Evolutionary conservation across 1,140 invertebrate genomes (phyloP).

Genomic region (Dinothrombium tinctorium): DNA sequence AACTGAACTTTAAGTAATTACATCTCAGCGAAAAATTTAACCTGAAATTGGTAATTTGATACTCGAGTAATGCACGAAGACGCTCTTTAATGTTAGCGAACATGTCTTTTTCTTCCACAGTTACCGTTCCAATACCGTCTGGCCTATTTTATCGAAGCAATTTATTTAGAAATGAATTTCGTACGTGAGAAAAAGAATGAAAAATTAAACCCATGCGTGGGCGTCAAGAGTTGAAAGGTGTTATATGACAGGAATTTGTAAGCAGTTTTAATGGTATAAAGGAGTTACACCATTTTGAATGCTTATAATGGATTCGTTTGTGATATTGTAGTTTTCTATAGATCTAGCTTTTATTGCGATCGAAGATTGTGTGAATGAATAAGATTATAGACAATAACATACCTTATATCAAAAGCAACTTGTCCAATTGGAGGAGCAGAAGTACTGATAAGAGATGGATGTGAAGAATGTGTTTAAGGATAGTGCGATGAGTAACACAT

Average conservation of each 20-base stretch:
- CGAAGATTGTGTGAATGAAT: too few relatives aligned
- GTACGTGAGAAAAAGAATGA: too few relatives aligned
- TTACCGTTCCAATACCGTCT: conserved; percentile 92
- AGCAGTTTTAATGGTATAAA: too few relatives aligned
- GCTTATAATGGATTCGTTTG: too few relatives aligned
- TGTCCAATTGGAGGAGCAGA: conserved; percentile 15
- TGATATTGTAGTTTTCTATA: too few relatives aligned
- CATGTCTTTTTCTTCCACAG: conserved; percentile 88
- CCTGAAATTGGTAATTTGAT: conserved; percentile 97
- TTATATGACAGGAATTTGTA: too few relatives aligned
- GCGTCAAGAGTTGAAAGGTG: too few relatives aligned
- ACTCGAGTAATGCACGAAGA: conserved; percentile 67
- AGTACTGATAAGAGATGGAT: not conserved
- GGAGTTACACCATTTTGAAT: too few relatives aligned
- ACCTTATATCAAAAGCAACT: conserved; percentile 17
- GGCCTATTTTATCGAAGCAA: conserved; percentile 35
- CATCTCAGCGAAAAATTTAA: not conserved
- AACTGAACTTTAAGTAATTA: not conserved
- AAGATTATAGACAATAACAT: conserved; percentile 8
- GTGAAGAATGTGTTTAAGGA: too few relatives aligned
- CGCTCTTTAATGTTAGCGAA: conserved; percentile 93
- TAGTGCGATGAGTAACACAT: not conserved
- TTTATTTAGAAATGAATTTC: not conserved
- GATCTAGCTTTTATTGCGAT: too few relatives aligned
- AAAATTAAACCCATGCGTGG: not conserved